Evolutionary conservation across 2,797 vertebrate genomes (phyloP), one percentile per base, ranked within the genome.

Genomic region (Sparidentex hasta): DNA sequence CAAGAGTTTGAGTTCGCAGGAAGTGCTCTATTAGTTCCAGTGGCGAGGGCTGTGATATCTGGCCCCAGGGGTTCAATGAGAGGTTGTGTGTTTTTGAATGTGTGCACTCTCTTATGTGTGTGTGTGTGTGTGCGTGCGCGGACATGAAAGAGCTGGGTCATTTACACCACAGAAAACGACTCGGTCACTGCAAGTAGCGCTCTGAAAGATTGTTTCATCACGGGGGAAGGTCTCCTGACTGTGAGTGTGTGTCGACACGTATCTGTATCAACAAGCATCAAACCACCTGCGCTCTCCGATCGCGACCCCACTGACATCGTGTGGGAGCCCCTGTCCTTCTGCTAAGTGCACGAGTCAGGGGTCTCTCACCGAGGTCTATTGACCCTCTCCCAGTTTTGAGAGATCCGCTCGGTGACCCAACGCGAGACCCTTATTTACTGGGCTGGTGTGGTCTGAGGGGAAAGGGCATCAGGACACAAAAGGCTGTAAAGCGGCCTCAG

Each of bases 1-100:
- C 85, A 85, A 82, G 84, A 83, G 72, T 81, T 87, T 84, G 79
- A 83, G 38, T 38, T 38, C 89, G 87, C 92, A 93, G 94, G 93
- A 95, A 94, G 90, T 84, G 73, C 87, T 93, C 85, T 92, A 94
- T 95, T 94, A 94, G 92, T 93, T 94, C 92, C 91, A 94, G 90
- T 91, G 88, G 87, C 58, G 82, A 90, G 85, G 85, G 70, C 86
- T 86, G 89, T 88, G 88, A 93, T 92, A 92, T 93, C 78, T 90
- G 75, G 86, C 93, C 92, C 85, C 83, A 7, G 76, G 89, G 90
- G 83, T 84, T 89, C 85, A 83, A 74, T 73, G 68, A 81, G 78
- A 72, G 81, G 81, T 3, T 86, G 78, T 75, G 80, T 74, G 75
- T 85, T 79, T 80, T 11, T 87, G 65, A 58, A 67, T 82, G 74